A percentile compares a stretch with the other conserved stretches of the same genome.
Conservation (phyloP, 1,140 invertebrate species). For the Drosophila tani region DNA sequence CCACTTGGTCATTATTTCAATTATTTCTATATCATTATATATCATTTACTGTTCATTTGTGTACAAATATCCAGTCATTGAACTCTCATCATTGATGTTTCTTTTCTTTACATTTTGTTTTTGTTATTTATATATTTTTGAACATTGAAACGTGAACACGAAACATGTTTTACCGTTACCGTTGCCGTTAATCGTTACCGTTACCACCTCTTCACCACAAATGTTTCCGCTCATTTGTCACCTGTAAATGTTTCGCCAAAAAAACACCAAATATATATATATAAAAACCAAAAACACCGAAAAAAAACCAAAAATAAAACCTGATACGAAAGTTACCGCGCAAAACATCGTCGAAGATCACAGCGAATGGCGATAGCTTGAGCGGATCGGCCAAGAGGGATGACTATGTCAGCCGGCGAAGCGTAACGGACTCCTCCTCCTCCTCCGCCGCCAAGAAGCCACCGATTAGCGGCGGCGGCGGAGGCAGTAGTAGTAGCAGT, state of each 20-base stretch:
- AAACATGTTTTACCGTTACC: slow-evolving; percentile 22
- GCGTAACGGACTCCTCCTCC: slow-evolving; percentile 21
- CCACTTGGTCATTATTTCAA: not conserved
- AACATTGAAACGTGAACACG: slow-evolving; percentile 51
- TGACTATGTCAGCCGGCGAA: slow-evolving; percentile 46
- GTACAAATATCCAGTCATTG: slow-evolving; percentile 25
- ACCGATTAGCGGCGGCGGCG: slow-evolving; percentile 50
- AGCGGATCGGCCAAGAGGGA: slow-evolving; percentile 38
- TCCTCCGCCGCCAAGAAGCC: slow-evolving; percentile 38
- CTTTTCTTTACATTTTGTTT: slow-evolving; percentile 61
- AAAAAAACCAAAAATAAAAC: slow-evolving; percentile 31
- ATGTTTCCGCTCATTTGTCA: slow-evolving; percentile 48
- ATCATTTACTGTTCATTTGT: slow-evolving; percentile 27
- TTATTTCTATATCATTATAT: slow-evolving; percentile 4
- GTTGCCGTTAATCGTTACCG: slow-evolving; percentile 43
- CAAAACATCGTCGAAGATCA: slow-evolving; percentile 38
- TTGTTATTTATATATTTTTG: slow-evolving; percentile 48
- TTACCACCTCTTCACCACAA: slow-evolving; percentile 40
- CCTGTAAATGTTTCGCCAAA: slow-evolving; percentile 69
- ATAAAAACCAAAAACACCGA: slow-evolving; percentile 22
- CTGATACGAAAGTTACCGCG: slow-evolving; percentile 53
- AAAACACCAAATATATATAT: slow-evolving; percentile 15
- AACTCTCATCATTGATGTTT: slow-evolving; percentile 50
- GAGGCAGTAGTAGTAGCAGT: not conserved
- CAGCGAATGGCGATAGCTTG: slow-evolving; percentile 42